Conservation (phyloP, 2,797 vertebrate genomes). For the Hapalemur alaotrensis region DNA sequence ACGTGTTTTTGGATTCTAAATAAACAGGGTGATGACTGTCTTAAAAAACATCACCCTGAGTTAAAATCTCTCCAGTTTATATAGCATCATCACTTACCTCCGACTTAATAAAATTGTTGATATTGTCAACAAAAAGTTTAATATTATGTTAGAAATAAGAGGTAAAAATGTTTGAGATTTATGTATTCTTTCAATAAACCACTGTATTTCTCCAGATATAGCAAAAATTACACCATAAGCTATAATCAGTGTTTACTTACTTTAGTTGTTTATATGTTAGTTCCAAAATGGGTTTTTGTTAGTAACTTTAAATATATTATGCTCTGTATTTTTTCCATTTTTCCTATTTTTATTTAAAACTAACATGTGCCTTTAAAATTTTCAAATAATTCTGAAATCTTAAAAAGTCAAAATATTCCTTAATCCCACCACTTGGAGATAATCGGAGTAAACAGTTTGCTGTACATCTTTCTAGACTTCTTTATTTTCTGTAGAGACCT, state of each 20-base stretch:
- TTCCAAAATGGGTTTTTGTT: background rate
- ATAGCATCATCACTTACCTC: background rate
- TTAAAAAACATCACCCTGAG: background rate
- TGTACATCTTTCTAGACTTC: background rate
- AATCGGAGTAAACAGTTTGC: background rate
- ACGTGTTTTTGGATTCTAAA: background rate
- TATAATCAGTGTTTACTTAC: background rate
- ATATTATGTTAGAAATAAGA: slow-evolving; percentile 12
- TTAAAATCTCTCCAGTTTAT: background rate
- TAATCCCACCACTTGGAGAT: background rate
- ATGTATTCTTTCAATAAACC: background rate
- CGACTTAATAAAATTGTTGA: background rate
- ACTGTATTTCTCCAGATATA: background rate
- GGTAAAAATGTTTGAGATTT: background rate
- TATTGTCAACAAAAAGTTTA: background rate
- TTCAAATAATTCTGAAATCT: slow-evolving; percentile 11
- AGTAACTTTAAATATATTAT: background rate
- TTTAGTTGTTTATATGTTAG: background rate
- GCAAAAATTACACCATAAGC: background rate
- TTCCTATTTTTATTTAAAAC: background rate
- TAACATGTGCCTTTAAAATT: background rate
- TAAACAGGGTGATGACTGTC: background rate
- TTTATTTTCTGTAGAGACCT: background rate
- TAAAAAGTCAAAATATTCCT: background rate
- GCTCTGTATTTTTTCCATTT: background rate